A percentile compares a stretch with the other conserved stretches of the same genome.
Conservation (phyloP, 1,140 invertebrate genomes). For the Drosophila sp. region DNA sequence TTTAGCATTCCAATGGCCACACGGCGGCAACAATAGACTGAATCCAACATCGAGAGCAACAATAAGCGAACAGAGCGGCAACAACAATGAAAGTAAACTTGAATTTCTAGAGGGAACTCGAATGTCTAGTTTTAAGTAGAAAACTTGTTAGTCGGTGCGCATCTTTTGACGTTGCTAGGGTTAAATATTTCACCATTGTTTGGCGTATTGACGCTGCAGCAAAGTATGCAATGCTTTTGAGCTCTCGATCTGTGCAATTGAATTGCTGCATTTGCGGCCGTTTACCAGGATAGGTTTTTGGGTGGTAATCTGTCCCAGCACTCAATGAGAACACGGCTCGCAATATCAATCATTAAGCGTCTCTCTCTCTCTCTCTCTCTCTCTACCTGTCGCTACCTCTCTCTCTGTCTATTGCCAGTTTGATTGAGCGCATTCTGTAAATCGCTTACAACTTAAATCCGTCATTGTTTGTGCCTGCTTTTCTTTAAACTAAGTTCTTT, state of each 20-base stretch:
- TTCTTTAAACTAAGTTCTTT: no score
- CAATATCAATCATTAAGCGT: slow-evolving; percentile 56
- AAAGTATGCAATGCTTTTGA: slow-evolving; percentile 77
- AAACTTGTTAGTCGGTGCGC: slow-evolving; percentile 45
- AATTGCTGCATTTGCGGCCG: slow-evolving; percentile 69
- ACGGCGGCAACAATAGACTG: slow-evolving; percentile 22
- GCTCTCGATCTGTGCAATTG: slow-evolving; percentile 63
- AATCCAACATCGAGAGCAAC: slow-evolving; percentile 26
- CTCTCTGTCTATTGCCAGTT: slow-evolving; percentile 2
- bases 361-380: slow-evolving; percentile 1
- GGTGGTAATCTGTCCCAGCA: no score
- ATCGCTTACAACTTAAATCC: slow-evolving; percentile 8
- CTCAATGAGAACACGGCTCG: slow-evolving; percentile 14
- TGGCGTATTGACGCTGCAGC: slow-evolving; percentile 59
- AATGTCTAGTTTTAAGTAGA: slow-evolving; percentile 64
- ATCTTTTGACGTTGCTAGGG: slow-evolving; percentile 40
- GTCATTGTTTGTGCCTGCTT: neutral
- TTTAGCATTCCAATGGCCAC: slow-evolving; percentile 39
- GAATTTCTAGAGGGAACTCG: slow-evolving; percentile 58
- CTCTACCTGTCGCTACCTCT: neutral
- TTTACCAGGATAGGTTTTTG: neutral
- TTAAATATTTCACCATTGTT: slow-evolving; percentile 73
- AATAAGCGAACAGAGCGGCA: neutral
- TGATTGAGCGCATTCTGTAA: slow-evolving; percentile 32
- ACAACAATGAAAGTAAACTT: slow-evolving; percentile 53